phyloP scores from a whole-genome alignment of 2,113 vertebrate species.

The Cryptotis parvus region DNA sequence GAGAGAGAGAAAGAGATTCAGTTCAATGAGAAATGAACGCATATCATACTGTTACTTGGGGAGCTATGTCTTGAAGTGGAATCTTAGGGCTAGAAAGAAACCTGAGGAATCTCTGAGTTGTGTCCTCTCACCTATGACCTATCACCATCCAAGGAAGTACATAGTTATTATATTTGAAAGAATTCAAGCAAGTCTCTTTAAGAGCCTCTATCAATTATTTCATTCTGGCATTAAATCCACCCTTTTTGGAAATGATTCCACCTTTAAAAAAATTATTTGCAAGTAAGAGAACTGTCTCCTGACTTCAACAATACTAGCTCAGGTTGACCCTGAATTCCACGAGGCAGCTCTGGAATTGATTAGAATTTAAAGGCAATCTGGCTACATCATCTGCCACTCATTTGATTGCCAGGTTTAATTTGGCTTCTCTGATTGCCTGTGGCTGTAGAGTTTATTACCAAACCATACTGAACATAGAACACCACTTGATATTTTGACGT shows the following conservation, averaged over 20 bases:
- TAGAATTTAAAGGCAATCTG: constrained; percentile 19
- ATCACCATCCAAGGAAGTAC: neutral
- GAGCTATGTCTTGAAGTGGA: neutral
- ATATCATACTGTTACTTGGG: neutral
- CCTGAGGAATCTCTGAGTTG: neutral
- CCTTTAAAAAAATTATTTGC: neutral
- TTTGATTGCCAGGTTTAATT: constrained; percentile 6
- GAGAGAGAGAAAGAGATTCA: neutral
- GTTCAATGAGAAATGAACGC: neutral
- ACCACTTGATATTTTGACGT: neutral
- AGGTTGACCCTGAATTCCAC: neutral
- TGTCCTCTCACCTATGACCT: neutral
- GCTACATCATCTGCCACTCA: neutral
- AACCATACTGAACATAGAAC: neutral
- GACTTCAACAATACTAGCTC: neutral
- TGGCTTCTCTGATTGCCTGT: neutral
- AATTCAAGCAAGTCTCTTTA: neutral
- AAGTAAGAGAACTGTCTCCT: neutral
- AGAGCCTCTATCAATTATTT: rapidly evolving
- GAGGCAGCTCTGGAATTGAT: neutral
- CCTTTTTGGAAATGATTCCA: neutral
- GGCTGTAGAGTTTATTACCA: neutral
- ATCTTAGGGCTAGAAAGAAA: neutral
- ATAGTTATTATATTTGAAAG: neutral
- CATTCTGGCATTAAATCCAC: neutral